Conservation (phyloP, 2,888 invertebrate genomes). For the Perdita meconis region DNA sequence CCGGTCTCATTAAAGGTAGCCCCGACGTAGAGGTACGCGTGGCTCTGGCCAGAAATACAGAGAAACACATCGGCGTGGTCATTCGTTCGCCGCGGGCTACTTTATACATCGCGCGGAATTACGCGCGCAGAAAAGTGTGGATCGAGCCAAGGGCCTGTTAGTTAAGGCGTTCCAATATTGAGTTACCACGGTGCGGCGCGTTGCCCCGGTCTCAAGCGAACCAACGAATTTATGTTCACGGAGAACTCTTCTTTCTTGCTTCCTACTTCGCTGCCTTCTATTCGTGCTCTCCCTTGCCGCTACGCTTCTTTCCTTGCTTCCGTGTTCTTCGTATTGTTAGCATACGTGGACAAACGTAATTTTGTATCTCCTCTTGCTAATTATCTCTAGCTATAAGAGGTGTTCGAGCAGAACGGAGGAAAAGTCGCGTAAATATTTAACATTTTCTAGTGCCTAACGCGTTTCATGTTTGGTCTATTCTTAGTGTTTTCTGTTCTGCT, state of each 20-base stretch:
- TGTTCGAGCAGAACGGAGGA: too few species aligned
- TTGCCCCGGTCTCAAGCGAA: constrained; percentile 70
- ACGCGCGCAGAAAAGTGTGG: constrained; percentile 40
- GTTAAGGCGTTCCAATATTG: constrained; percentile 72
- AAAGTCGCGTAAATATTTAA: too few species aligned
- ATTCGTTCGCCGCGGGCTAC: constrained; percentile 37
- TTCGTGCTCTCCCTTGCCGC: not conserved
- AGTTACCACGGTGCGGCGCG: constrained; percentile 73
- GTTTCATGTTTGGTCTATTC: not conserved
- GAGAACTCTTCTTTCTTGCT: constrained; percentile 31
- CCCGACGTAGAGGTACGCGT: constrained; percentile 61
- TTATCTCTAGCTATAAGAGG: too few species aligned
- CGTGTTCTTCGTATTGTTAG: not conserved
- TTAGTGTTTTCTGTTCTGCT: too few species aligned
- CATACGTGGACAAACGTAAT: not conserved
- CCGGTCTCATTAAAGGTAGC: constrained; percentile 74
- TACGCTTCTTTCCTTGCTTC: not conserved
- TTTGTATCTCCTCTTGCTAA: not conserved
- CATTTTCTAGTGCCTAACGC: too few species aligned
- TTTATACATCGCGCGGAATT: constrained; percentile 53
- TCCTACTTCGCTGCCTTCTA: not conserved
- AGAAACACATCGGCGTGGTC: constrained; percentile 6
- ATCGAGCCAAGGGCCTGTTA: constrained; percentile 34
- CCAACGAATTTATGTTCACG: constrained; percentile 68
- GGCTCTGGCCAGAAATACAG: constrained; percentile 39